These are phyloP conservation scores for Tinea trinotella DNA, from an alignment of 2,888 invertebrate species.

Conservation along the genomic window DNA sequence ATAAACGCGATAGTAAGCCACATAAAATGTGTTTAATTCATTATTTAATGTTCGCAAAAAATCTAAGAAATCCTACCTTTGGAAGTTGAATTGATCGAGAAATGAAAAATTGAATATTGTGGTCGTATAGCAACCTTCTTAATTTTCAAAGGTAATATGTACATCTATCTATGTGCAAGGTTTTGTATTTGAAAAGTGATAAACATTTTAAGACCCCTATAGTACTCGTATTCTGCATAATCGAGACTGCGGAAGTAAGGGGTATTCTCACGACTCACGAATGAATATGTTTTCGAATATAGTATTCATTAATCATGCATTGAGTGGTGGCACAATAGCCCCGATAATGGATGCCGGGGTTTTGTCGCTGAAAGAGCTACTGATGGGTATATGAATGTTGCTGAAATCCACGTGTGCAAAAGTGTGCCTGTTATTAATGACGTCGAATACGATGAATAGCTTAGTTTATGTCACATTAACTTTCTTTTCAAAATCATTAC, in stretches of 20 bases:
- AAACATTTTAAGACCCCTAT: too few relatives aligned
- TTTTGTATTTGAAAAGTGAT: too few relatives aligned
- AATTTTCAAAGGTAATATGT: too few relatives aligned
- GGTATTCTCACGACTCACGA: constrained; percentile 56
- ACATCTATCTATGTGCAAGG: too few relatives aligned
- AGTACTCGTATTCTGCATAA: constrained; percentile 16
- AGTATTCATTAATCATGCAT: constrained; percentile 62
- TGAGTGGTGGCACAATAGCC: constrained; percentile 52
- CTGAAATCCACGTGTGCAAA: constrained; percentile 8
- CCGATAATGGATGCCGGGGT: constrained; percentile 48
- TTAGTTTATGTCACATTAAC: not conserved
- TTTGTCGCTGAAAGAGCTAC: constrained; percentile 46
- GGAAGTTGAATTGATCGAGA: too few relatives aligned
- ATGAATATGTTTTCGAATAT: constrained; percentile 55
- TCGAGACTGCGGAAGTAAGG: constrained; percentile 34
- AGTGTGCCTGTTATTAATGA: constrained; percentile 1
- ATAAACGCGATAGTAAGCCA: too few relatives aligned
- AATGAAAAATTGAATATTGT: too few relatives aligned
- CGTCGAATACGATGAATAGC: not conserved
- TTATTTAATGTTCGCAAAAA: too few relatives aligned
- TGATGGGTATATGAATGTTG: constrained; percentile 36
- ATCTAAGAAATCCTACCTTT: too few relatives aligned
- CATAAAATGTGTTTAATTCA: too few relatives aligned
- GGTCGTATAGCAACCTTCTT: too few relatives aligned
- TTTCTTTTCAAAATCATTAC: not conserved